Conservation (phyloP, 2,888 invertebrate genomes). For the Capitulum mitella region DNA sequence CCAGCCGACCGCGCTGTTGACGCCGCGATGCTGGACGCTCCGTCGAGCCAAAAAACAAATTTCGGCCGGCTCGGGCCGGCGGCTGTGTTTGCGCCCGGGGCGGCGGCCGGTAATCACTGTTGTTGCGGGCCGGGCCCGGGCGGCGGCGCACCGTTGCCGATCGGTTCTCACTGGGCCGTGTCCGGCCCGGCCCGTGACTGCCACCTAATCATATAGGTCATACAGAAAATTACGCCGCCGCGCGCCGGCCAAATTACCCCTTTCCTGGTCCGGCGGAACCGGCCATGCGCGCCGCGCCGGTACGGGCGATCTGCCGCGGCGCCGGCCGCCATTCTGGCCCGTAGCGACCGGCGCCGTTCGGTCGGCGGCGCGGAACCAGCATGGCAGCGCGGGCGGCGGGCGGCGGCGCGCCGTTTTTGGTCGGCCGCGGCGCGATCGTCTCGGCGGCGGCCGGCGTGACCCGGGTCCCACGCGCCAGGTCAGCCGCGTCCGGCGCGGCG, state of each 20-base stretch:
- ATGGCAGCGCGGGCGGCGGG: constrained; percentile 14
- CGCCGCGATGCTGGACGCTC: not conserved
- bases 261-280: constrained; percentile 11
- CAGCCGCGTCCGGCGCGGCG: not conserved
- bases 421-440: not conserved
- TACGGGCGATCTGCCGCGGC: not conserved
- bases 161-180: not conserved
- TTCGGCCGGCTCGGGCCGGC: not conserved
- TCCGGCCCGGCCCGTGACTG: not conserved
- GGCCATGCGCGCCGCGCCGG: not conserved
- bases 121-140: not conserved
- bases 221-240: constrained; percentile 13
- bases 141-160: not conserved
- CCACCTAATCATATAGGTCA: constrained; percentile 25
- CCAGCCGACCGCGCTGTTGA: not conserved
- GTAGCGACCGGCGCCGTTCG: not conserved
- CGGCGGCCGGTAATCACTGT: not conserved
- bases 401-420: not conserved
- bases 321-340: not conserved
- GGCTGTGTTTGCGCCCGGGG: not conserved
- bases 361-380: not conserved
- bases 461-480: not conserved
- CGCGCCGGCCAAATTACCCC: constrained; percentile 19
- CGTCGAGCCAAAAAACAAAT: not conserved
- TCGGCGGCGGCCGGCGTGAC: not conserved